Evolutionary conservation across 2,113 vertebrate genomes (phyloP), one percentile per base, ranked within the genome.

Genomic region (Hiodon alosoides): DNA sequence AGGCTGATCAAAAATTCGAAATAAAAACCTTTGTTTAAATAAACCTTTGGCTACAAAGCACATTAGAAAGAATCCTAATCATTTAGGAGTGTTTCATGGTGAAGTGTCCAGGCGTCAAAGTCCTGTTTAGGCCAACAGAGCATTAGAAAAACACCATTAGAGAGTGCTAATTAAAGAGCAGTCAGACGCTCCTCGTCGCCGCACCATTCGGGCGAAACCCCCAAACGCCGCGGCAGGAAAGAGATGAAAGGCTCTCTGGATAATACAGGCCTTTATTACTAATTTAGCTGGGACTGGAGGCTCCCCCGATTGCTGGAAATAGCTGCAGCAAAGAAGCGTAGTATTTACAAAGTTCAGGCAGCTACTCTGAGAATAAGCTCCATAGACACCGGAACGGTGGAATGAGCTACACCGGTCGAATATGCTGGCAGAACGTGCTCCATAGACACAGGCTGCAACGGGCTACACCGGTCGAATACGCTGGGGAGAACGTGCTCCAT

Each of bases 171-270:
- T 83, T 85, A 83, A 86, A 80, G 77, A 82, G 72, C 69, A 78
- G 80, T 76, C 68, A 76, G 84, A 83, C n/a, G 47, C 84, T 77
- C 80, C 74, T 66, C 79, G 85, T 85, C 85, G 58, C 79, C 48
- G 77, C 69, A 82, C 50, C 58, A 82, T 85, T 84, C 71, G 66
- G 78, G 81, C 72, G 76, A 82, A 86, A 84, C 74, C 83, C 74
- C 83, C 83, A 84, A 87, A 85, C 82, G 83, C 77, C 31, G 73
- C 74, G 79, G 78, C 71, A 73, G 61, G 7, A 68, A 65, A 74
- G 74, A 81, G 84, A 90, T 89, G 85, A 89, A 89, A 89, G 84
- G 68, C 78, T 85, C 64, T 5, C 1, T 79, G 65, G 76, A 62
- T 60, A 61, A 75, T 52, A 70, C 73, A 69, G 79, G 79, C 81